phyloP scores from a whole-genome alignment of 2,797 vertebrate species.

The Erithacus rubecula region DNA sequence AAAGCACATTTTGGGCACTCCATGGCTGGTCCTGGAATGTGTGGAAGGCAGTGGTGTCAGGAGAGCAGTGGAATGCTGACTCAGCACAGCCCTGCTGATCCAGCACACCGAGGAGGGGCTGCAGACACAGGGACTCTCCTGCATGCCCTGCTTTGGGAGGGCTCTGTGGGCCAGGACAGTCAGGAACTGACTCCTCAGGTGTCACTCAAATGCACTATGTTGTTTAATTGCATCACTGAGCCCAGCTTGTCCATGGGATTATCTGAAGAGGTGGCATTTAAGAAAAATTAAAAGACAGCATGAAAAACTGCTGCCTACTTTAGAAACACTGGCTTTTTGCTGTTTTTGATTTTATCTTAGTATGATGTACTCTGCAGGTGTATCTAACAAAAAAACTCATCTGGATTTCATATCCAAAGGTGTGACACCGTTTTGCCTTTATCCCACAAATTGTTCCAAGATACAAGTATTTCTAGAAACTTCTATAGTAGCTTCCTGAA shows the following conservation, averaged over 20 bases:
- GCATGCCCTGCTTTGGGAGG: rapidly evolving
- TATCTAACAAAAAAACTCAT: neutral
- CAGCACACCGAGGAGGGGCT: rapidly evolving
- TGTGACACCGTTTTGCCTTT: neutral
- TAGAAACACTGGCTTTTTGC: neutral
- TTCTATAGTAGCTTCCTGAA: neutral
- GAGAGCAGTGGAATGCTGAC: neutral
- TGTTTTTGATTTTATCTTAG: neutral
- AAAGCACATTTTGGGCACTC: neutral
- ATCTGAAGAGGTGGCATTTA: neutral
- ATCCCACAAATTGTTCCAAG: neutral
- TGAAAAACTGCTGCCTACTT: neutral
- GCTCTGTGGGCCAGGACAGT: neutral
- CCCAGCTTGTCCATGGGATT: neutral
- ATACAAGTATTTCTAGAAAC: neutral
- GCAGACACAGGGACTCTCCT: neutral
- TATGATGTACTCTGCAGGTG: neutral
- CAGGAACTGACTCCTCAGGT: neutral
- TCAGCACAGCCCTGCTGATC: neutral
- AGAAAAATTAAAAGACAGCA: neutral
- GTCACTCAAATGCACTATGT: neutral
- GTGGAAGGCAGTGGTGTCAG: rapidly evolving
- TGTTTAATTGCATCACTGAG: neutral
- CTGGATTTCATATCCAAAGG: neutral
- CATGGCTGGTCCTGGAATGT: neutral